Percentiles rank a stretch among this genome's conserved stretches.
These are phyloP conservation scores for Hexactinellida sp. DNA, from an alignment of 37 sponge, comb jelly and placozoan species.

Conservation along the genomic window DNA sequence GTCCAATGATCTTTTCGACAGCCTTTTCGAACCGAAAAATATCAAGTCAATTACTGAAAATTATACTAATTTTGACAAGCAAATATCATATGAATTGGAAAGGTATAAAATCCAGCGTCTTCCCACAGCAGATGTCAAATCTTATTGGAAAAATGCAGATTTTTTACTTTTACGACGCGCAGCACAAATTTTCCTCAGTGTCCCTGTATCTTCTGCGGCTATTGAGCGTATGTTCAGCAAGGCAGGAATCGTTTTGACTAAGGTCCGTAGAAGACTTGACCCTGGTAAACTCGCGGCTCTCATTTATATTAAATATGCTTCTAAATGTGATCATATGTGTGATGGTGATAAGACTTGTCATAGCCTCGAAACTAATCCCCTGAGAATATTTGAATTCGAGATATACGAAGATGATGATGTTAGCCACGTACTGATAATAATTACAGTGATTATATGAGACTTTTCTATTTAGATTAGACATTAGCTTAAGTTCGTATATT, in stretches of 20 bases:
- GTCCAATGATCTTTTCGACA: not conserved
- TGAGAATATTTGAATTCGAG: not conserved
- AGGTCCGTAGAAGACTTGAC: not conserved
- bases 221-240: slow-evolving; percentile 7
- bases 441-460: not conserved
- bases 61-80: slow-evolving; percentile 4
- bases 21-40: slow-evolving; percentile 14
- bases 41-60: slow-evolving; percentile 6
- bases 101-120: slow-evolving; percentile 8
- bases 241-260: not conserved
- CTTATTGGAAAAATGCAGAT: slow-evolving; percentile 7
- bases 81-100: slow-evolving; percentile 11
- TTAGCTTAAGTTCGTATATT: too few species aligned
- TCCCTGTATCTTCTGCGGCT: slow-evolving; percentile 16
- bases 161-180: not conserved
- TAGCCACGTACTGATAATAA: not conserved
- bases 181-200: not conserved
- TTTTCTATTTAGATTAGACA: not conserved
- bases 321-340: not conserved
- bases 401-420: not conserved
- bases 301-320: not conserved
- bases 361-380: slow-evolving; percentile 4
- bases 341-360: not conserved
- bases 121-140: slow-evolving; percentile 8
- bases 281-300: slow-evolving; percentile 10